These are phyloP conservation scores for roundworm (Caenorhabditis elegans) DNA, from an alignment of 1,140 invertebrate genomes.

Conservation along the genomic window DNA sequence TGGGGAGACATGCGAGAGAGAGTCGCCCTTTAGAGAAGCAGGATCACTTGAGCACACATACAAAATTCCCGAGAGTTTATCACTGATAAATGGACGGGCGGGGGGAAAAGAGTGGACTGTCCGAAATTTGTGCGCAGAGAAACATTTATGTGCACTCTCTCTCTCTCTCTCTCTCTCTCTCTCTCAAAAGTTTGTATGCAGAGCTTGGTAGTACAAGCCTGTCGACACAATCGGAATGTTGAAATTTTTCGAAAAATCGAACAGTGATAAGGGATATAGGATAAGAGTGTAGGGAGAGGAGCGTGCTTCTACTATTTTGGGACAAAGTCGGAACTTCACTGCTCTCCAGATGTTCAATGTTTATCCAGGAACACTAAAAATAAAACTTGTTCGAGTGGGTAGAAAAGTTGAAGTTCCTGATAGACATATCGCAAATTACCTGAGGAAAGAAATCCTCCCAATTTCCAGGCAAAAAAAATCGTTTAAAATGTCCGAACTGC, in stretches of 20 bases:
- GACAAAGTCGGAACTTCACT: neutral
- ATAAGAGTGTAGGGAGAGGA: neutral
- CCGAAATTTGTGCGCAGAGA: neutral
- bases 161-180: neutral
- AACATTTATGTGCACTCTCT: constrained; percentile 18
- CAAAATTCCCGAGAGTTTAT: neutral
- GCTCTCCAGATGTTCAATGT: neutral
- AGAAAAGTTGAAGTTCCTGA: too few species aligned
- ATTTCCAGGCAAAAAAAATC: too few species aligned
- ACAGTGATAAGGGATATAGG: neutral
- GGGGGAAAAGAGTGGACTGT: neutral
- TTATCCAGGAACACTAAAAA: neutral
- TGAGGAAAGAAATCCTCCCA: too few species aligned
- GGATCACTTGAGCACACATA: constrained; percentile 25
- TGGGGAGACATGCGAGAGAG: neutral
- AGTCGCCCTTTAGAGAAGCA: constrained; percentile 4
- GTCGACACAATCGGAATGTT: constrained; percentile 17
- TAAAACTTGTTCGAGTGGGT: too few species aligned
- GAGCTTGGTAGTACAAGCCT: constrained; percentile 27
- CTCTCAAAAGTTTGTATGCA: neutral
- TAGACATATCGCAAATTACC: too few species aligned
- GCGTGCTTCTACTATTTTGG: neutral
- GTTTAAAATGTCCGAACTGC: too few species aligned
- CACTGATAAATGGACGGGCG: neutral
- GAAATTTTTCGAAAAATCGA: constrained; percentile 14